phyloP scores from a whole-genome alignment of 2,113 vertebrate species.

The Ictalurus punctatus region DNA sequence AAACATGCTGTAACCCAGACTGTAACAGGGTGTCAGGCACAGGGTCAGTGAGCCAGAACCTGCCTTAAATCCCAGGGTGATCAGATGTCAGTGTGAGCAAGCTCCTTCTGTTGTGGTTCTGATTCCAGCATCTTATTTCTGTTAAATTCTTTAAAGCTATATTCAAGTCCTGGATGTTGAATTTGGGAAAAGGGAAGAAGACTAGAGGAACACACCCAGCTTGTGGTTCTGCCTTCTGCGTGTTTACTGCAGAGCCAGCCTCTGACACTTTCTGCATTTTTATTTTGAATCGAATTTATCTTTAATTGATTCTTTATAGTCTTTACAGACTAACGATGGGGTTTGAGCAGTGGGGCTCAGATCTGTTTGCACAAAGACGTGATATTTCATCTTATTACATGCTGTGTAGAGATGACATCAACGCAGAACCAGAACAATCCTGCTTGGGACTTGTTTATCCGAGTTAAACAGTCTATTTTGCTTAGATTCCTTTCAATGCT shows the following conservation, averaged over 20 bases:
- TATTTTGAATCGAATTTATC: not conserved
- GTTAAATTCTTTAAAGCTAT: not conserved
- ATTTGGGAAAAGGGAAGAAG: not conserved
- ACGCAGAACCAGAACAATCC: not conserved
- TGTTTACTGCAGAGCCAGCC: slow-evolving; percentile 7
- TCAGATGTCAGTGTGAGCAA: not conserved
- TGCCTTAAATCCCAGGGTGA: slow-evolving; percentile 47
- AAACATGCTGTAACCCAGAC: slow-evolving; percentile 40
- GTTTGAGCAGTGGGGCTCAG: not conserved
- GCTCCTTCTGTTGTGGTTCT: slow-evolving; percentile 18
- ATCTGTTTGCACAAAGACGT: slow-evolving; percentile 28
- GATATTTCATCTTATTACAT: slow-evolving; percentile 1
- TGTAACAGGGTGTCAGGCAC: not conserved
- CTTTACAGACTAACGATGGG: slow-evolving; percentile 27
- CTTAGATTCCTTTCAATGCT: slow-evolving; percentile 16
- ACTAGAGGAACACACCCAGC: not conserved
- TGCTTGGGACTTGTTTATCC: not conserved
- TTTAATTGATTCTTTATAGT: slow-evolving; percentile 22
- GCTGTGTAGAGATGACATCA: slow-evolving; percentile 8
- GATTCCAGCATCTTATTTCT: slow-evolving; percentile 24
- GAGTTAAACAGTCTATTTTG: not conserved
- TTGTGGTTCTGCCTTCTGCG: not conserved
- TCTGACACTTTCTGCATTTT: slow-evolving; percentile 27
- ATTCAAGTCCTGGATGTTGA: not conserved
- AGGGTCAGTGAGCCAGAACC: slow-evolving; percentile 37